These are phyloP conservation scores for Perognathus longimembris DNA, from an alignment of 2,113 vertebrate genomes.

Conservation along the genomic window DNA sequence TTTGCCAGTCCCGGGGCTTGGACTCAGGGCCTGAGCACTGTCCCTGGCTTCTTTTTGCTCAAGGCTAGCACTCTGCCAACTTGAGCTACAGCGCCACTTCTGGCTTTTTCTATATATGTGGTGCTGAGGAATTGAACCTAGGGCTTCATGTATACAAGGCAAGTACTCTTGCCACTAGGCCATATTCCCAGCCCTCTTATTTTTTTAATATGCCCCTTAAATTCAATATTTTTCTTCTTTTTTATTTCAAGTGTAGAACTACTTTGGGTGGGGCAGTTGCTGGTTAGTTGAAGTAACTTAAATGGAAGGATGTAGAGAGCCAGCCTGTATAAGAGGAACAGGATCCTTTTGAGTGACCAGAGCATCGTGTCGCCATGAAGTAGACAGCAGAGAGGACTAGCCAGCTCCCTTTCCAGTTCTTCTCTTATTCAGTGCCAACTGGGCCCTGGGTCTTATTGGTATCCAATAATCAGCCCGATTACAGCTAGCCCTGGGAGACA, in stretches of 20 bases:
- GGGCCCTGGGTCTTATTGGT: slow-evolving; percentile 89
- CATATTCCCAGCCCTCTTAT: too few species aligned
- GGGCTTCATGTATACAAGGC: too few species aligned
- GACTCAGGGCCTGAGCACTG: too few species aligned
- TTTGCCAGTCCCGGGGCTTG: too few species aligned
- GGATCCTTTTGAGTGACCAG: slow-evolving; percentile 83
- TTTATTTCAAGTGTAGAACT: not conserved
- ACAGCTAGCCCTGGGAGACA: slow-evolving; percentile 94
- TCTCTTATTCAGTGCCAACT: slow-evolving; percentile 88
- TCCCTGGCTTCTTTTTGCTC: too few species aligned
- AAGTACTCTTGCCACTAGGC: too few species aligned
- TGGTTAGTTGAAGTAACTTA: slow-evolving; percentile 49
- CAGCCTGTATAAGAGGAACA: slow-evolving; percentile 5
- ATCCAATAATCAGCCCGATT: slow-evolving; percentile 94
- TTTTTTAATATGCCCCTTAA: not conserved
- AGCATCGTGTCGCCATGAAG: slow-evolving; percentile 82
- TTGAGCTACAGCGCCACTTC: too few species aligned
- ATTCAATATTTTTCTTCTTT: not conserved
- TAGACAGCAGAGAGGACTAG: slow-evolving; percentile 80
- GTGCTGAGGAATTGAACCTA: too few species aligned
- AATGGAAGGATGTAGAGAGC: slow-evolving; percentile 7
- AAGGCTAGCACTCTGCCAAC: too few species aligned
- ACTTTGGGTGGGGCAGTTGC: not conserved
- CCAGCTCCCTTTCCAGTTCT: slow-evolving; percentile 86
- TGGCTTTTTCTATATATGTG: too few species aligned